Percentiles rank a stretch among this genome's conserved stretches.
Conservation (phyloP, 2,797 vertebrate species). For the Silurus lanzhouensis region DNA sequence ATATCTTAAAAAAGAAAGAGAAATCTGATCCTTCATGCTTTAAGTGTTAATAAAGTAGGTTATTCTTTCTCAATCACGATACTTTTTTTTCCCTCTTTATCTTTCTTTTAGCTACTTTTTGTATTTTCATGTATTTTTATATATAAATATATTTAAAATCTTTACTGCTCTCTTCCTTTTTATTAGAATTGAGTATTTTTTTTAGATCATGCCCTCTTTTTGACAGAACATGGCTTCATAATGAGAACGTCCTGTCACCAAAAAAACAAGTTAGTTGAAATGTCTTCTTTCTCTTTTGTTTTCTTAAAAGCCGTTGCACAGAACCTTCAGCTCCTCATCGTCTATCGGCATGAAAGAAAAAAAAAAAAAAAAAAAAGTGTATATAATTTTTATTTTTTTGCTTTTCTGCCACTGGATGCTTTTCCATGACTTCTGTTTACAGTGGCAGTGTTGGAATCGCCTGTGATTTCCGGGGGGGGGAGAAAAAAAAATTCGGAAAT, state of each 20-base stretch:
- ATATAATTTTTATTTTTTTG: conserved; percentile 38
- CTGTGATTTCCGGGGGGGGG: conserved; percentile 41
- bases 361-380: background rate
- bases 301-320: conserved; percentile 67
- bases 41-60: conserved; percentile 72
- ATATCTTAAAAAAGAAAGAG: conserved; percentile 57
- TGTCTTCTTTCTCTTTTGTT: conserved; percentile 60
- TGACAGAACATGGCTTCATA: conserved; percentile 66
- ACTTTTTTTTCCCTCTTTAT: conserved; percentile 64
- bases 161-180: conserved; percentile 76
- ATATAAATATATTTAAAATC: conserved; percentile 79
- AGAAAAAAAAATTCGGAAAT: conserved; percentile 46
- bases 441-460: conserved; percentile 62
- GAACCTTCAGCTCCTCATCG: conserved; percentile 55
- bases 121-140: conserved; percentile 80
- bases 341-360: conserved; percentile 2
- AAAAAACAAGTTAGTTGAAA: conserved; percentile 45
- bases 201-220: conserved; percentile 69
- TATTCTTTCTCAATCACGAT: conserved; percentile 63
- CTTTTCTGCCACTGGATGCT: conserved; percentile 53
- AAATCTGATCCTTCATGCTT: conserved; percentile 72
- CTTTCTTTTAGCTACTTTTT: conserved; percentile 75
- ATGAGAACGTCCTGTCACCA: conserved; percentile 55
- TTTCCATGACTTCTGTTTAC: conserved; percentile 76
- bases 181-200: conserved; percentile 76